Conservation (phyloP, 1,140 invertebrate species). For the Atta colombica region DNA sequence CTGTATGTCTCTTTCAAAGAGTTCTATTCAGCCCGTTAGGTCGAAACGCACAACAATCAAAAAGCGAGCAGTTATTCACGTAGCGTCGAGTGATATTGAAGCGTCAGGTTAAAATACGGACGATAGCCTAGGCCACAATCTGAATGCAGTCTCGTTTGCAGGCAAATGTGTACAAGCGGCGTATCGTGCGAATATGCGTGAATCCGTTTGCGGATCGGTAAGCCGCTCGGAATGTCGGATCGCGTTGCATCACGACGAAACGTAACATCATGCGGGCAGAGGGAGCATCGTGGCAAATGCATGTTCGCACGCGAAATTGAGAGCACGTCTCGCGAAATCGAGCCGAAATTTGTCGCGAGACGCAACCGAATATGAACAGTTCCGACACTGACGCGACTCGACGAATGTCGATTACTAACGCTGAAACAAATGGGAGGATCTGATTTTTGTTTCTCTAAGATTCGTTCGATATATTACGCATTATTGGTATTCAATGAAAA, state of each 20-base stretch:
- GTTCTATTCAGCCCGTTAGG: neutral
- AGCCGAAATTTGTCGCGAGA: conserved; percentile 50
- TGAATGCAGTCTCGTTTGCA: conserved; percentile 63
- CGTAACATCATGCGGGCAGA: conserved; percentile 51
- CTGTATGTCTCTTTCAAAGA: neutral
- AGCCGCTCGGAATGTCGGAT: conserved; percentile 67
- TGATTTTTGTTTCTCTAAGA: neutral
- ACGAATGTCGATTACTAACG: conserved; percentile 46
- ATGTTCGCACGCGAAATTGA: conserved; percentile 47
- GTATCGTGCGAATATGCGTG: conserved; percentile 23
- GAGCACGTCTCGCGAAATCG: conserved; percentile 56
- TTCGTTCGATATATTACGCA: neutral
- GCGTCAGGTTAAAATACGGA: conserved; percentile 50
- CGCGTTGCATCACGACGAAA: conserved; percentile 42
- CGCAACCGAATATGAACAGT: conserved; percentile 46
- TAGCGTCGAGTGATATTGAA: conserved; percentile 47
- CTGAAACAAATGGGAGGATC: neutral
- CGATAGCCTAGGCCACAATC: conserved; percentile 51
- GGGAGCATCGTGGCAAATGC: neutral
- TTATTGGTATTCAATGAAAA: neutral
- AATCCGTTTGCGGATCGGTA: conserved; percentile 66
- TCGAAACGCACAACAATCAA: conserved; percentile 15
- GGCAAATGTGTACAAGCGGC: conserved; percentile 59
- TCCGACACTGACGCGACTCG: conserved; percentile 50
- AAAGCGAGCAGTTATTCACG: conserved; percentile 38